Evolutionary conservation across 1,140 invertebrate genomes (phyloP).

Genomic region (Pentalonia nigronervosa): DNA sequence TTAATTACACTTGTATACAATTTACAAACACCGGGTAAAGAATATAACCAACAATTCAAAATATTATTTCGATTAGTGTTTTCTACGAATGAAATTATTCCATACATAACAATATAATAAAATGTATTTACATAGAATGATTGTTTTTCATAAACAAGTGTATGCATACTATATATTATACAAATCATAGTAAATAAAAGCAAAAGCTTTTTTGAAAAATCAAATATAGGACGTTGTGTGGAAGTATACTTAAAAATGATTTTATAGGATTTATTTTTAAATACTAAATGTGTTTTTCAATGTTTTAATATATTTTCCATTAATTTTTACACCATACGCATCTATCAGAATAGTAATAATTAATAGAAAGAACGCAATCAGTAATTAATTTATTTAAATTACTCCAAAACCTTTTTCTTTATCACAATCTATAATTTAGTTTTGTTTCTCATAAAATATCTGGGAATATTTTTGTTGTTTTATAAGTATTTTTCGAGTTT

Average conservation of each 20-base stretch:
- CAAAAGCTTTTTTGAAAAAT: background rate
- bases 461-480: background rate
- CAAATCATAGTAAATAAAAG: background rate
- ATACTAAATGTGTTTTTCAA: background rate
- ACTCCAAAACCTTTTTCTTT: background rate
- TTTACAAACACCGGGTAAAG: background rate
- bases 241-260: too few relatives aligned
- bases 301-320: background rate
- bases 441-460: background rate
- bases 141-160: background rate
- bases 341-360: background rate
- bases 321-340: background rate
- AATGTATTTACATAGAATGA: background rate
- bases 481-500: background rate
- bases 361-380: background rate
- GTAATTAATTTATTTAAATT: background rate
- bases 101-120: too few relatives aligned
- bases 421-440: background rate
- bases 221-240: background rate
- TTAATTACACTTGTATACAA: background rate
- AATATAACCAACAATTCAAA: background rate
- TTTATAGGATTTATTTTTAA: background rate
- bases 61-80: background rate
- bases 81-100: background rate
- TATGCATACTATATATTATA: background rate